Percentiles rank a stretch among this genome's conserved stretches.
These are phyloP conservation scores for Naso thynnoides DNA, from an alignment of 2,797 vertebrate genomes.

Conservation along the genomic window DNA sequence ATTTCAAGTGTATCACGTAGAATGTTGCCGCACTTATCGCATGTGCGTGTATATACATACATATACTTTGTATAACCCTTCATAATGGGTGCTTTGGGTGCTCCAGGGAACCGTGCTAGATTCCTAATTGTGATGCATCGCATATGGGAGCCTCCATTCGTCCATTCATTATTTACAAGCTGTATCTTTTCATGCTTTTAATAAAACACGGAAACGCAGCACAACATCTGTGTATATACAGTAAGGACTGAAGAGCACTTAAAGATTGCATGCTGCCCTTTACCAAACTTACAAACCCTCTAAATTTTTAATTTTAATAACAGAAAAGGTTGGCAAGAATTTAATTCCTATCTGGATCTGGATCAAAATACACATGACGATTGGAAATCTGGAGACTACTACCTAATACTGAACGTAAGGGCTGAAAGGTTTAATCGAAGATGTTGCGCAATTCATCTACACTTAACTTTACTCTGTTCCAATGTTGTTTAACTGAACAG, in stretches of 20 bases:
- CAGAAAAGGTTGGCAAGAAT: constrained; percentile 9
- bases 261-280: neutral
- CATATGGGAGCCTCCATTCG: constrained; percentile 24
- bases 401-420: constrained; percentile 6
- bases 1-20: constrained; percentile 26
- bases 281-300: neutral
- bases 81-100: constrained; percentile 28
- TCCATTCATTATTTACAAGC: constrained; percentile 63
- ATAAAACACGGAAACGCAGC: constrained; percentile 23
- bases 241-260: constrained; percentile 12
- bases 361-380: constrained; percentile 13
- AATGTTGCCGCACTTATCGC: constrained; percentile 9
- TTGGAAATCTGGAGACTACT: neutral
- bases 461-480: neutral
- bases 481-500: neutral
- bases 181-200: constrained; percentile 35
- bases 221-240: neutral
- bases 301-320: constrained; percentile 14
- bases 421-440: constrained; percentile 19
- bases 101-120: constrained; percentile 25
- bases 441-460: neutral
- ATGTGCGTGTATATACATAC: neutral
- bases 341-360: constrained; percentile 9
- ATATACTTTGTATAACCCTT: constrained; percentile 3
- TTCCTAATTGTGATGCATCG: constrained; percentile 53